A percentile compares a stretch with the other conserved stretches of the same genome.
Conservation (phyloP, 2,797 vertebrate genomes). For the Hippocampus kuda region DNA sequence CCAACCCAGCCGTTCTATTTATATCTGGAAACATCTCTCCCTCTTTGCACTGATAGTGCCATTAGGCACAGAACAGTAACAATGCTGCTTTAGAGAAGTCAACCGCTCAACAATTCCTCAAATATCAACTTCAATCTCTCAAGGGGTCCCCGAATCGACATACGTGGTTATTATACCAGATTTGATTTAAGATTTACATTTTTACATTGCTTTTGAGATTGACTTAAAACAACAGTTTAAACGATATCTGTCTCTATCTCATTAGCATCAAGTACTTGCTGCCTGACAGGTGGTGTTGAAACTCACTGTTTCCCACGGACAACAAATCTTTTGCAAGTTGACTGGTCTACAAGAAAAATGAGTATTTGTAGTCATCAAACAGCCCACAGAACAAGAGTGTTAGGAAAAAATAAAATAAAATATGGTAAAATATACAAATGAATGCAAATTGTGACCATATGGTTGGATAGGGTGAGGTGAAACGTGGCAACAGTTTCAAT, state of each 20-base stretch:
- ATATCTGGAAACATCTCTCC: conserved; percentile 61
- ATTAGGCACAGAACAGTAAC: conserved; percentile 33
- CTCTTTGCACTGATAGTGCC: conserved; percentile 49
- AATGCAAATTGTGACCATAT: conserved; percentile 5
- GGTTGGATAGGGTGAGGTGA: neutral
- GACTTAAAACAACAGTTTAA: neutral
- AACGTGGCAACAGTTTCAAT: neutral
- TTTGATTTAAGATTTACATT: neutral
- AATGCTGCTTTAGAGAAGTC: conserved; percentile 18
- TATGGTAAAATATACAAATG: conserved; percentile 9
- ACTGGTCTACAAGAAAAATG: neutral
- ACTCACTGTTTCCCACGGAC: neutral
- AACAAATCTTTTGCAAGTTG: neutral
- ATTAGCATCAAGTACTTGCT: neutral
- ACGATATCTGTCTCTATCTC: neutral
- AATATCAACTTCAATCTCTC: neutral
- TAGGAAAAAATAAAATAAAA: neutral
- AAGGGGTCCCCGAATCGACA: neutral
- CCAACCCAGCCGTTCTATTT: conserved; percentile 63
- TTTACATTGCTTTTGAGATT: neutral
- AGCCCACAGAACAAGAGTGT: neutral
- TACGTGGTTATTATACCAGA: neutral
- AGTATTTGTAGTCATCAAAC: neutral
- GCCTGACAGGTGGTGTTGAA: neutral
- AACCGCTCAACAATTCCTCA: conserved; percentile 2